Evolutionary conservation across 2,888 invertebrate genomes (phyloP).

Genomic region (Orthosia gothica): DNA sequence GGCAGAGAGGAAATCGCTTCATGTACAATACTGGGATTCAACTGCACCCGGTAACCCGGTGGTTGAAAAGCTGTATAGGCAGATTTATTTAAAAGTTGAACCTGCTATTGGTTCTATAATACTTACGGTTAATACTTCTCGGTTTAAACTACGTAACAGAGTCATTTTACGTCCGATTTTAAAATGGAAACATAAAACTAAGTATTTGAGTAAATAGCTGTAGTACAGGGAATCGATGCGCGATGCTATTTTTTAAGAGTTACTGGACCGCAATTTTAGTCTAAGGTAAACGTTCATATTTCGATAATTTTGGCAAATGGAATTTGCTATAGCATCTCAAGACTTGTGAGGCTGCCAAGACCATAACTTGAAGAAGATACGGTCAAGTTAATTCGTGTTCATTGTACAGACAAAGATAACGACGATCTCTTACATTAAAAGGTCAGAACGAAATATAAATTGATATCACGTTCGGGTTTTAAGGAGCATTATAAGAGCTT

Average conservation of each 20-base stretch:
- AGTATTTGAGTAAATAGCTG: neutral
- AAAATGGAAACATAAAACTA: neutral
- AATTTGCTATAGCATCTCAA: conserved; percentile 39
- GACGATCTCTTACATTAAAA: conserved; percentile 8
- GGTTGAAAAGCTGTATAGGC: too few relatives aligned
- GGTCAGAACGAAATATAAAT: conserved; percentile 12
- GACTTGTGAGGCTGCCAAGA: conserved; percentile 46
- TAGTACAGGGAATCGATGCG: neutral
- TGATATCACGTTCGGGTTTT: conserved; percentile 9
- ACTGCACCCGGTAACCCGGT: too few relatives aligned
- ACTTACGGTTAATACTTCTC: too few relatives aligned
- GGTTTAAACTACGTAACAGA: neutral
- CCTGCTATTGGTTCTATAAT: neutral
- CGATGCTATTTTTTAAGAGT: conserved; percentile 17
- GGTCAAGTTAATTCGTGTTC: conserved; percentile 34
- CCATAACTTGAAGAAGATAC: conserved; percentile 38
- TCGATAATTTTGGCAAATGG: conserved; percentile 42
- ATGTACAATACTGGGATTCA: too few relatives aligned
- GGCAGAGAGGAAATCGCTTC: too few relatives aligned
- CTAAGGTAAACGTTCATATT: conserved; percentile 41
- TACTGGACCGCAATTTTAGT: conserved; percentile 33
- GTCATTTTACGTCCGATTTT: neutral
- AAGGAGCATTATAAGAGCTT: conserved; percentile 2
- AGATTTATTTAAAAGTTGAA: too few relatives aligned
- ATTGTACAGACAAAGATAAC: conserved; percentile 26